Evolutionary conservation across 92 coral and sea anemone genomes (phyloP), one percentile per base, ranked within the genome.

Genomic region (Pocillopora meandrina): DNA sequence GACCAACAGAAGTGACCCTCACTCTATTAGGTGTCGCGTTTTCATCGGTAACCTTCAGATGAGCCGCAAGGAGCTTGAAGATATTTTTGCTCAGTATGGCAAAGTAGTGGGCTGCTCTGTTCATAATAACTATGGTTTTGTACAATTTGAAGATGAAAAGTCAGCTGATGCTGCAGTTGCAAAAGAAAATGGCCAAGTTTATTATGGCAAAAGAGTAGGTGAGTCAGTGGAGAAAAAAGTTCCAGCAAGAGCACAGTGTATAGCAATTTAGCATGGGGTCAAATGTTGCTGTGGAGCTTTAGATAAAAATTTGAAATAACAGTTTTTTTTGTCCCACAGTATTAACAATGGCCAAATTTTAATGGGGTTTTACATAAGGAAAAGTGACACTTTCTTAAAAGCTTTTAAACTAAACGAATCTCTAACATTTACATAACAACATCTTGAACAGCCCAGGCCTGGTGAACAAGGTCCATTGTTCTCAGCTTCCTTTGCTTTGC

Each of bases 81-180:
- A 91, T 15, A 90, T 91, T 20, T 97, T 97, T 76, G 21, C 79
- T 81, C 89, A 87, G 60, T 91, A 97, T 84, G 99, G 99, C 42
- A 87, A 76, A 18, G 94, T 97, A 57, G 82, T 81, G 20, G 99
- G 98, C 31, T 79, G 91, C 67, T 97, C 99, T 1, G 78, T 97
- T 31, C 99, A 97, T 73, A 85, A 67, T 64, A 93, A 95, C 81
- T 97, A 36, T 86, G 99, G 99, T 26, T 97, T 97, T 95, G 98
- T 97, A 61, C 99, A 97, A 86, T 97, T 75, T 86, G 98, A 88
- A 67, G 89, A 89, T 83, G 99, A 97, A 42, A 92, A 90, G 75
- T 76, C 77, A 26, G 99, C 99, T 10, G 99, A 97, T 73, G 91
- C 78, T 33, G 94, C 99, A 12, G 98, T 97, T 62, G 91, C 89